Conservation (phyloP, 2,797 vertebrate genomes). For the Xenops minutus region DNA sequence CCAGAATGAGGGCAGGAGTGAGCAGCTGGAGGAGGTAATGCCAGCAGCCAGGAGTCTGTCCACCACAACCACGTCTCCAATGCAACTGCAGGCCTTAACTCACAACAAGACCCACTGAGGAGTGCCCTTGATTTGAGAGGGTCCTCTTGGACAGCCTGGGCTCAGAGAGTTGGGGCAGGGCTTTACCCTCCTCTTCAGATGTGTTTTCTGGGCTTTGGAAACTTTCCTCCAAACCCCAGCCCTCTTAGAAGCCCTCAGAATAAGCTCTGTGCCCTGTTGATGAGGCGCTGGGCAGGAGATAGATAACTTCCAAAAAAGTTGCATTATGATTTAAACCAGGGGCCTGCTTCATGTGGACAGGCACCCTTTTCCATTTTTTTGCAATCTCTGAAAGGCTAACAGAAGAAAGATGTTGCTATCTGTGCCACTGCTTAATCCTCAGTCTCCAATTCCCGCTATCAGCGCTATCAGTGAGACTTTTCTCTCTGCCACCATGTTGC, state of each 20-base stretch:
- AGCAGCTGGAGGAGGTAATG: not conserved
- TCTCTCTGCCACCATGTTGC: constrained; percentile 63
- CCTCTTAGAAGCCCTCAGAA: not conserved
- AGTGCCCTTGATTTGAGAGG: not conserved
- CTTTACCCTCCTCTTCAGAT: not conserved
- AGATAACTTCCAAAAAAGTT: too few species aligned
- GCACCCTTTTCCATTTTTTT: not conserved
- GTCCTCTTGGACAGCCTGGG: not conserved
- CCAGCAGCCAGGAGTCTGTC: not conserved
- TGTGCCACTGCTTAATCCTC: constrained; percentile 54
- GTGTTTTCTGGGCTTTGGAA: not conserved
- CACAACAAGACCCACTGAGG: fast-evolving
- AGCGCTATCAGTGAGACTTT: constrained; percentile 33
- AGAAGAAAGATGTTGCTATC: constrained; percentile 52
- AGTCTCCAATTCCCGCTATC: constrained; percentile 56
- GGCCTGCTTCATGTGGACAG: not conserved
- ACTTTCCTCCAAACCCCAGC: not conserved
- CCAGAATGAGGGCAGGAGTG: not conserved
- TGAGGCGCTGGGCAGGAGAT: too few species aligned
- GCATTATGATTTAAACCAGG: too few species aligned
- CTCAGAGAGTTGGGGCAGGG: not conserved
- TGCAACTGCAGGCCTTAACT: not conserved
- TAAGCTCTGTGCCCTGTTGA: too few species aligned
- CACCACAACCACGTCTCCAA: fast-evolving
- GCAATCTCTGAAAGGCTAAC: constrained; percentile 5